A percentile compares a stretch with the other conserved stretches of the same genome.
Conservation (phyloP, 2,888 invertebrate genomes). For the Tiliacea citrago region DNA sequence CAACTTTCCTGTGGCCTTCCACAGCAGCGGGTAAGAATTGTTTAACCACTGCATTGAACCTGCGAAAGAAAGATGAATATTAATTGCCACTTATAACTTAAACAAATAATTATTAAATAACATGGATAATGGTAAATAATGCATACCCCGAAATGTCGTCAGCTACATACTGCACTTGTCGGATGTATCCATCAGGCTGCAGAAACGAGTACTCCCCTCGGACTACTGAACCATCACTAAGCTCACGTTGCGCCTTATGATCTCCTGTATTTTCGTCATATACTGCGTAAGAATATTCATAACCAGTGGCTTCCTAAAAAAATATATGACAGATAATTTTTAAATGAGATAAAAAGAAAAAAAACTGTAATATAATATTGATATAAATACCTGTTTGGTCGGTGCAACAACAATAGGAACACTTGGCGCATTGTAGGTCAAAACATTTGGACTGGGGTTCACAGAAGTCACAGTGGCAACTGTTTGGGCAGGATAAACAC, state of each 20-base stretch:
- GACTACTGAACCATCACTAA: constrained; percentile 88
- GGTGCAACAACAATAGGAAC: constrained; percentile 76
- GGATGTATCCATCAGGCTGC: constrained; percentile 89
- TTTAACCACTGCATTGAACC: constrained; percentile 86
- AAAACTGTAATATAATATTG: no score
- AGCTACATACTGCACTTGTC: constrained; percentile 89
- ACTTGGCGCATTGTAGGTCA: constrained; percentile 76
- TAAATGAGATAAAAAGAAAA: background rate
- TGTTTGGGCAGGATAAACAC: constrained; percentile 76
- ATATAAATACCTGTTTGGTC: constrained; percentile 76
- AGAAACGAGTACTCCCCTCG: constrained; percentile 89
- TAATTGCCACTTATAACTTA: background rate
- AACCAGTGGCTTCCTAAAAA: constrained; percentile 75
- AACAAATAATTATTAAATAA: background rate
- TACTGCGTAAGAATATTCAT: constrained; percentile 89
- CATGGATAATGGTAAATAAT: constrained; percentile 28
- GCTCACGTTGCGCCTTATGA: constrained; percentile 88
- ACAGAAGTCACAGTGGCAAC: constrained; percentile 63
- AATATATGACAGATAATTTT: background rate
- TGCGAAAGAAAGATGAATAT: constrained; percentile 59
- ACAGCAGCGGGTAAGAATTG: constrained; percentile 75
- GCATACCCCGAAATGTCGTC: constrained; percentile 88
- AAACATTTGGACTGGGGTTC: constrained; percentile 73
- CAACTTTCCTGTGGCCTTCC: constrained; percentile 56
- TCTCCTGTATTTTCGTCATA: constrained; percentile 90